Percentiles rank a stretch among this genome's conserved stretches.
phyloP scores from a whole-genome alignment of 1,140 invertebrate species.

The Plectus sambesii region DNA sequence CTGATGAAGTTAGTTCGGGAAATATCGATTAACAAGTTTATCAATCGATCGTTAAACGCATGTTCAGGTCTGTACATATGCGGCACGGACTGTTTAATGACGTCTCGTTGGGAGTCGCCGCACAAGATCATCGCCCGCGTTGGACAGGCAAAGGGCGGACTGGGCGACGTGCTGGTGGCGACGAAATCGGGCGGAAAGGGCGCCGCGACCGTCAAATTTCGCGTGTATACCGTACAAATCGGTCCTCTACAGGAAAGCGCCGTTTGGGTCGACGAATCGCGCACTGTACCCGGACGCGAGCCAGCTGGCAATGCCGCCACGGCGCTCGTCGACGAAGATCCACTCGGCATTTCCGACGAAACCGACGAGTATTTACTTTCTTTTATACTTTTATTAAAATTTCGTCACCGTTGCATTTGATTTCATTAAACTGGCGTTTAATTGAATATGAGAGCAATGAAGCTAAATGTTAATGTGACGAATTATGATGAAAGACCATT shows the following conservation, averaged over 20 bases:
- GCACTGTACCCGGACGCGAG: conserved; percentile 62
- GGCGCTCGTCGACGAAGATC: conserved; percentile 68
- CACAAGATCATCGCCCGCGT: conserved; percentile 94
- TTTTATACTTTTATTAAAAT: conserved; percentile 5
- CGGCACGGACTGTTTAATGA: conserved; percentile 80
- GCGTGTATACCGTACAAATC: conserved; percentile 51
- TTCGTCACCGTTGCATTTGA: background rate
- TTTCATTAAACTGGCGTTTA: too few species aligned
- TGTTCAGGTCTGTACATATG: conserved; percentile 76
- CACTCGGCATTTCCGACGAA: conserved; percentile 80
- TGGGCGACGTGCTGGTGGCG: conserved; percentile 83
- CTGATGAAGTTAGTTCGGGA: background rate
- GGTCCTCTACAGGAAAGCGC: conserved; percentile 84
- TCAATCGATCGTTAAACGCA: conserved; percentile 6
- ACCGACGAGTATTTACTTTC: conserved; percentile 58
- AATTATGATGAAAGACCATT: too few species aligned
- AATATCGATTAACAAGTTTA: background rate
- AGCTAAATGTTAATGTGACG: too few species aligned
- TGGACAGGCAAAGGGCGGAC: conserved; percentile 73
- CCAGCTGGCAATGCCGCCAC: conserved; percentile 67
- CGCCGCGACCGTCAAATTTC: conserved; percentile 85
- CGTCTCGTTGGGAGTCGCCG: conserved; percentile 90
- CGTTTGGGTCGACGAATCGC: conserved; percentile 88
- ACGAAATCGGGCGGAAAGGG: conserved; percentile 79
- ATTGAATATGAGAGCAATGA: too few species aligned